Evolutionary conservation across 2,797 vertebrate species (phyloP), one percentile per base, ranked within the genome.

Genomic region (Mormyrus hasselquistii): DNA sequence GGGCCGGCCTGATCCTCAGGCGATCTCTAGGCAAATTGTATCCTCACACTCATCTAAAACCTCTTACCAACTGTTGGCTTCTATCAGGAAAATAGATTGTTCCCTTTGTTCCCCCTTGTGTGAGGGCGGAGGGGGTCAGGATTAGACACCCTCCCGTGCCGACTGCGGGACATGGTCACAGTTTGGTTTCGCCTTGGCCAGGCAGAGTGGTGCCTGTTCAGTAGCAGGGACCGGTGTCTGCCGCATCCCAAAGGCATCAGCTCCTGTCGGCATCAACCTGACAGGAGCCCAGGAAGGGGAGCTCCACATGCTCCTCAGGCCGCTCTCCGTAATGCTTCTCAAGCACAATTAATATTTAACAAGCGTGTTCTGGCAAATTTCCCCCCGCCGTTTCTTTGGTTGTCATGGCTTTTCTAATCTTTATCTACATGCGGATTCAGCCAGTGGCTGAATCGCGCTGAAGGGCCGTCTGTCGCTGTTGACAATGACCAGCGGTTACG

Each of bases 11-110:
- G 97, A 93, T 97, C 98, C 97, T 97, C 96, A 91, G 97, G 98
- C 97, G 96, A 96, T 98, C 98, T 98, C 97, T 97, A 97, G 97
- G 98, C 97, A 98, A 98, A 98, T 97, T 96, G 97, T 97, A 97
- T 97, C 96, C 97, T 97, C 96, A 95, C 96, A 96, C 97, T 97
- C 96, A 97, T 97, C 97, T 98, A 97, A 97, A 97, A 50, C 96
- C 96, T 97, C 96, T 97, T 97, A 96, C 95, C 95, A 96, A 96
- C 97, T 96, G 96, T 96, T 97, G 96, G 96, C 96, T 97, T 96
- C 96, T 97, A 97, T 98, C 97, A 97, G 95, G 96, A 96, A 97
- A 96, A 96, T 95, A 94, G 96, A 97, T 95, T 96, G 96, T 95
- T 97, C 96, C 95, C 95, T 97, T 98, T 98, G 97, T 98, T 97